Percentiles rank a stretch among this genome's conserved stretches.
These are phyloP conservation scores for Lottia scabra DNA, from an alignment of 2,888 invertebrate genomes.

Conservation along the genomic window DNA sequence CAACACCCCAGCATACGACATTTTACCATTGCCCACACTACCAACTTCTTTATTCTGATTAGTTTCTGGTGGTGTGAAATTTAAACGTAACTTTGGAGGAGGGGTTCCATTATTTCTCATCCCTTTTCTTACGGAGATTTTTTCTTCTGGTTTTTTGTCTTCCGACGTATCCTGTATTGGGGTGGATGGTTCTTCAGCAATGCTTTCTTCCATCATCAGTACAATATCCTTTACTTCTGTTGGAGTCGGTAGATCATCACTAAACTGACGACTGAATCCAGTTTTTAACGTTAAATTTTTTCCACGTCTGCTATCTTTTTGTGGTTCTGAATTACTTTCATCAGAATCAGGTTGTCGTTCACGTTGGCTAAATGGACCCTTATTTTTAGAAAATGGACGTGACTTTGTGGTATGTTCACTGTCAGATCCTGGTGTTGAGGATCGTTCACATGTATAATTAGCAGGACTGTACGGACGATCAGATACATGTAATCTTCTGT, in stretches of 20 bases:
- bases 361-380: conserved; percentile 14
- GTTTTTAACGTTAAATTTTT: conserved; percentile 41
- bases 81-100: conserved; percentile 11
- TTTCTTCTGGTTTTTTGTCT: neutral
- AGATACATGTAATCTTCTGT: conserved; percentile 24
- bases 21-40: conserved; percentile 21
- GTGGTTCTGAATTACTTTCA: conserved; percentile 8
- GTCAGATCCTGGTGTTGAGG: conserved; percentile 5
- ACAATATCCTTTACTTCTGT: conserved; percentile 57
- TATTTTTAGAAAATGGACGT: conserved; percentile 9
- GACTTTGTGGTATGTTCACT: neutral
- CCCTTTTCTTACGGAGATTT: conserved; percentile 3
- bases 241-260: conserved; percentile 59
- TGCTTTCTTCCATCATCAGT: conserved; percentile 57
- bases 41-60: conserved; percentile 20
- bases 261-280: conserved; percentile 59
- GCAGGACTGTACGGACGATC: conserved; percentile 36
- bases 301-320: conserved; percentile 6
- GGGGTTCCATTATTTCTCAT: neutral
- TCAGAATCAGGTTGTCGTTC: conserved; percentile 14
- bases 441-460: conserved; percentile 24
- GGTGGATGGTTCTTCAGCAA: conserved; percentile 37
- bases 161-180: neutral
- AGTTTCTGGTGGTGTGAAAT: conserved; percentile 21
- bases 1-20: conserved; percentile 44